Evolutionary conservation across 1,140 invertebrate genomes (phyloP), one percentile per base, ranked within the genome.

Genomic region (Colletes latitarsis): DNA sequence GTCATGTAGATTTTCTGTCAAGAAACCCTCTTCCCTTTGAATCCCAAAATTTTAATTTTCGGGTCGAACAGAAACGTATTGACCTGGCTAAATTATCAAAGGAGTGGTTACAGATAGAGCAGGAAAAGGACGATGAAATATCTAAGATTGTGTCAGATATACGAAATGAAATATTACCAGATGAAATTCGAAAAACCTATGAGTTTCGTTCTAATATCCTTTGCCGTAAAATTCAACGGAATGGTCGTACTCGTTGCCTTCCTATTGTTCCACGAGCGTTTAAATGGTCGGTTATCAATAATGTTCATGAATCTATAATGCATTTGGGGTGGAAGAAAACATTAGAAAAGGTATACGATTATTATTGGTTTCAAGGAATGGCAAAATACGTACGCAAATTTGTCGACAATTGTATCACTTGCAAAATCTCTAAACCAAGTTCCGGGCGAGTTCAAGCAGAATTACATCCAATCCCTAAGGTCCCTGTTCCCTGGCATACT

Each of bases 251-350:
- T n/a, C 72, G 63, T 21, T 89, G 88, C 72, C 70, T 91, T 64
- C 88, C 90, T 12, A 87, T 91, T 46, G 68, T 92, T 15, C 89
- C 91, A 0, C 77, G 85, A 30, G 55, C 84, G 1, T 88, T 90
- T 21, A 72, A 70, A 68, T 90, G 88, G 85, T 88, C 88, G 1
- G 69, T 92, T 9, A 88, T 93, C 64, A 89, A 91, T 49, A 81
- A 86, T 67, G 75, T 89, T 9, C 92, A 92, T 70, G 88, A 90
- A n/a, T 66, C 62, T 81, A 8, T 41, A 71, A 6, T 89, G 89
- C 84, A 86, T n/a, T n/a, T 88, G 46, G 86, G 88, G 1, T 81
- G 84, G 66, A 82, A 89, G 43, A 90, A 89, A 63, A 90, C 87
- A 4, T 66, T 89, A 49, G 73, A 84, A 17, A 85, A 89, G 68